Evolutionary conservation across 2,113 vertebrate genomes (phyloP), one percentile per base, ranked within the genome.

Genomic region (Ageneiosus marmoratus): DNA sequence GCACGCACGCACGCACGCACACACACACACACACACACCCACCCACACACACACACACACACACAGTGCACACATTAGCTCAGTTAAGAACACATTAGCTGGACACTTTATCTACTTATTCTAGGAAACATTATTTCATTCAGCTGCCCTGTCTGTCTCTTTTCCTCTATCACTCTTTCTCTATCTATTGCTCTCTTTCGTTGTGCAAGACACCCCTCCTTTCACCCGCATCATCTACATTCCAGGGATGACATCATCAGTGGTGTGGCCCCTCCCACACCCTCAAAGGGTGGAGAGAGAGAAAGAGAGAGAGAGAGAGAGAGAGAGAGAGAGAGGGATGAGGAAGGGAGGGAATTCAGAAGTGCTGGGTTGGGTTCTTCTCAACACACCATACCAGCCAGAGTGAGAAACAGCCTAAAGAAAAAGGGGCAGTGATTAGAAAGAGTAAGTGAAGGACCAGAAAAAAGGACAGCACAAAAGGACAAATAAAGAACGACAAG

Each of bases 161-260:
- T 84, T 63, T 44, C 85, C 79, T 83, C 83, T 80, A n/a, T 58
- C 65, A 79, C 44, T n/a, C 65, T 56, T 90, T 90, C 87, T 91
- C 89, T 86, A 84, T 86, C 79, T 29, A 82, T 83, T 86, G 89
- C 53, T 51, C 55, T 82, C 22, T 60, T 72, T 70, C 22, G 44
- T 58, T 85, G 37, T 41, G 4, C 65, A 76, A 58, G 72, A 79
- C 72, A 84, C 80, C 83, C 83, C 87, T 83, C 87, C 83, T 83
- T 88, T 32, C 65, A 88, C 87, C 89, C 87, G 84, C 88, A 90
- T 93, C 91, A 91, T 87, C 90, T 89, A 89, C 93, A 93, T 93
- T 94, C 94, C 94, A 94, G 24, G 89, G 91, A 92, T 95, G 94
- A 95, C 95, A 93, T 94, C 94, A 92, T 86, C 88, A 88, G 83